Evolutionary conservation across 2,888 invertebrate species (phyloP).

Genomic region (Lycaena phlaeas): DNA sequence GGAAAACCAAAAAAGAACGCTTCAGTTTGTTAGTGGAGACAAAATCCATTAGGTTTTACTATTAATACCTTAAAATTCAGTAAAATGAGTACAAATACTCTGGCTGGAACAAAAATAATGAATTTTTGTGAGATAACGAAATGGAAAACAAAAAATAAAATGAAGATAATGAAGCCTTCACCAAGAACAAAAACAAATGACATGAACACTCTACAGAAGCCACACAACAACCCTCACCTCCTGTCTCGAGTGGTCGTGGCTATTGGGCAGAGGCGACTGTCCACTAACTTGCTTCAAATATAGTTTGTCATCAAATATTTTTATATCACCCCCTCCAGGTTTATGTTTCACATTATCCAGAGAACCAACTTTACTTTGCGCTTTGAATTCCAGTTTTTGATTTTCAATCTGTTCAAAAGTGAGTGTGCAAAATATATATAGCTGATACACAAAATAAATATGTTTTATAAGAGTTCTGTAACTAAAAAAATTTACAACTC

Average conservation of each 20-base stretch:
- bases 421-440: constrained; percentile 41
- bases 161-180: constrained; percentile 32
- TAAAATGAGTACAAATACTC: constrained; percentile 68
- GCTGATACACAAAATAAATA: constrained; percentile 31
- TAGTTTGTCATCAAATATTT: constrained; percentile 94
- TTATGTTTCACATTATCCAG: constrained; percentile 92
- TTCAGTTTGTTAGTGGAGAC: constrained; percentile 21
- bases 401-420: constrained; percentile 83
- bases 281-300: constrained; percentile 85
- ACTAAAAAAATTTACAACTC: too few species aligned
- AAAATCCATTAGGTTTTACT: constrained; percentile 17
- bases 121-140: constrained; percentile 17
- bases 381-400: constrained; percentile 93
- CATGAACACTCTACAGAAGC: constrained; percentile 12
- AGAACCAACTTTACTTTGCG: constrained; percentile 92
- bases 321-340: constrained; percentile 94
- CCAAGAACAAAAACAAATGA: constrained; percentile 26
- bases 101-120: constrained; percentile 60
- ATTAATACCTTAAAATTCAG: constrained; percentile 36
- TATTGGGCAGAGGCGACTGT: constrained; percentile 50
- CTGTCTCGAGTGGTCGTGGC: constrained; percentile 53
- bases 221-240: constrained; percentile 53
- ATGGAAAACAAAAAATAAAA: constrained; percentile 23
- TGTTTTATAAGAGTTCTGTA: constrained; percentile 10
- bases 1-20: constrained; percentile 17